Conservation (phyloP, 1,140 invertebrate genomes). For the Ceratina australensis region DNA sequence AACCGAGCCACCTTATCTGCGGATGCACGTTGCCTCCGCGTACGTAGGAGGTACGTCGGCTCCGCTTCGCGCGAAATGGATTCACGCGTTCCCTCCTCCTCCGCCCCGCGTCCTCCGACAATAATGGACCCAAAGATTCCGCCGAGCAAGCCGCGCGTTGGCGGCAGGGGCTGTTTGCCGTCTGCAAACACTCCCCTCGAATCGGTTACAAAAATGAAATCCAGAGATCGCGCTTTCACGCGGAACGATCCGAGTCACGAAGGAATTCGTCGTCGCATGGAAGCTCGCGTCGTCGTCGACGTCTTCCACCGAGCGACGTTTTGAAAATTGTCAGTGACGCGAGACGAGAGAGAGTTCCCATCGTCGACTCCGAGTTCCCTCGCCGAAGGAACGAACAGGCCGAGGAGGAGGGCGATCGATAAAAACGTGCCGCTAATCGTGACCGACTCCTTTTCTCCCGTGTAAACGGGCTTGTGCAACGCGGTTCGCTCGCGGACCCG, state of each 20-base stretch:
- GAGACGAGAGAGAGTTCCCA: constrained; percentile 46
- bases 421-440: constrained; percentile 14
- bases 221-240: constrained; percentile 54
- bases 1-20: constrained; percentile 58
- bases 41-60: not conserved
- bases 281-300: constrained; percentile 44
- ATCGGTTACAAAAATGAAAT: no score
- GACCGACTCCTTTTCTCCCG: constrained; percentile 7
- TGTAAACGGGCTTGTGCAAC: not conserved
- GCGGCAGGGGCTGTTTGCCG: constrained; percentile 3
- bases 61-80: constrained; percentile 13
- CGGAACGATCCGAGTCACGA: constrained; percentile 48
- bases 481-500: not conserved
- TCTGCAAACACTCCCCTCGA: not conserved
- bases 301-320: constrained; percentile 55
- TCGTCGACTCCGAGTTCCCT: constrained; percentile 4
- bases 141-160: not conserved
- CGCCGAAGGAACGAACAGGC: constrained; percentile 12
- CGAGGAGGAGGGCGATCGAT: constrained; percentile 14
- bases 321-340: constrained; percentile 58
- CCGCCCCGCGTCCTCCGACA: no score
- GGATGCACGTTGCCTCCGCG: constrained; percentile 30
- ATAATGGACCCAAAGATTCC: constrained; percentile 48
- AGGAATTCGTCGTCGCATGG: constrained; percentile 66
- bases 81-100: constrained; percentile 9